phyloP scores from a whole-genome alignment of 2,113 vertebrate species.

The Aldabrachelys gigantea region DNA sequence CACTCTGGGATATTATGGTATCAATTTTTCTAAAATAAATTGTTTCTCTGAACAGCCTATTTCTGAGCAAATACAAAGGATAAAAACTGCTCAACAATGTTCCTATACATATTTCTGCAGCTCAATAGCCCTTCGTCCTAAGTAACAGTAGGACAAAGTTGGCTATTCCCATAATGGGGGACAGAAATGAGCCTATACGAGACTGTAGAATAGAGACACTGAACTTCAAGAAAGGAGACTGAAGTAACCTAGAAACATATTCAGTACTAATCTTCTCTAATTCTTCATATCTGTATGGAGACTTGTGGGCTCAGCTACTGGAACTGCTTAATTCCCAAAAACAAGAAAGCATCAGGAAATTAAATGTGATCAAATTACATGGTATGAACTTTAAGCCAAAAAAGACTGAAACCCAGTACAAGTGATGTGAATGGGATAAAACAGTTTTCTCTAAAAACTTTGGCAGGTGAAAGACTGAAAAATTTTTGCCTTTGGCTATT shows the following conservation, averaged over 20 bases:
- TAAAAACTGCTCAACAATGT: background rate
- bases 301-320: too few species aligned
- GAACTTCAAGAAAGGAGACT: background rate
- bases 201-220: background rate
- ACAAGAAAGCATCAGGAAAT: too few species aligned
- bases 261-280: too few species aligned
- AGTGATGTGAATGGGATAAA: background rate
- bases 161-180: background rate
- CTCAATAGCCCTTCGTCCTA: background rate
- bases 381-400: too few species aligned
- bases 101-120: background rate
- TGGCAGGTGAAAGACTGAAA: background rate
- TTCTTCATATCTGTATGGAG: too few species aligned
- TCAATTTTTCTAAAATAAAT: background rate
- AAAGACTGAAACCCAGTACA: background rate
- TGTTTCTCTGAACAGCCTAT: background rate
- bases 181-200: background rate
- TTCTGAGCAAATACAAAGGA: background rate
- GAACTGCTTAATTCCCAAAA: too few species aligned
- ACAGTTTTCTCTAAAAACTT: too few species aligned
- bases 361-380: too few species aligned
- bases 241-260: background rate
- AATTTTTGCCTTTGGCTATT: background rate
- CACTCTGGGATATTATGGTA: background rate
- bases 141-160: too few species aligned